Evolutionary conservation across 2,113 vertebrate species (phyloP).

Genomic region (Oxyura jamaicensis): DNA sequence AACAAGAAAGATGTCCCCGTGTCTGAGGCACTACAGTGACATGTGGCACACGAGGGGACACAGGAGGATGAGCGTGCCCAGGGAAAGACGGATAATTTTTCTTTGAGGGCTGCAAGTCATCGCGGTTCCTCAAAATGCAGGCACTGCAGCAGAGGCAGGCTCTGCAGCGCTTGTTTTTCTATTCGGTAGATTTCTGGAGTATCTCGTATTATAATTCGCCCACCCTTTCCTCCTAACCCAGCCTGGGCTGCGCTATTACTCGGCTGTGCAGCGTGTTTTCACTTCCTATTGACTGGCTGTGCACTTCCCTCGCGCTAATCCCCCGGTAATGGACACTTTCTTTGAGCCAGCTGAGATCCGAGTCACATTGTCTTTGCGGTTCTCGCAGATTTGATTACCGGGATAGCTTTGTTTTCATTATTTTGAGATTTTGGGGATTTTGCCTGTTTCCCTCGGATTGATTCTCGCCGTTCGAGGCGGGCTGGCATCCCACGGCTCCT

Average conservation of each 20-base stretch:
- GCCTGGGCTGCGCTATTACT: background rate
- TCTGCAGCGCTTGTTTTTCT: background rate
- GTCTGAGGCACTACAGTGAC: background rate
- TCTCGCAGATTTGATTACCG: conserved; percentile 77
- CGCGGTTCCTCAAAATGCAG: background rate
- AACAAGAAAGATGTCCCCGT: background rate
- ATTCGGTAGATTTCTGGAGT: background rate
- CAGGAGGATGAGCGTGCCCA: accelerated
- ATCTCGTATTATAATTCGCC: background rate
- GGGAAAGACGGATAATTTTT: background rate
- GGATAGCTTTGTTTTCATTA: conserved; percentile 81
- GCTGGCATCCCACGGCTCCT: conserved; percentile 56
- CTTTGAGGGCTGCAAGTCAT: background rate
- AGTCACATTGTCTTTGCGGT: conserved; percentile 73
- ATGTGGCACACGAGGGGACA: accelerated
- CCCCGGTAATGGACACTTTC: conserved; percentile 79
- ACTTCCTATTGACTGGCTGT: conserved; percentile 69
- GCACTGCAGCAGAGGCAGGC: background rate
- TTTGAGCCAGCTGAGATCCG: conserved; percentile 76
- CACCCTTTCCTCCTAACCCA: conserved; percentile 13
- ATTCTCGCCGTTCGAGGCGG: conserved; percentile 49
- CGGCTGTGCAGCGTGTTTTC: conserved; percentile 38
- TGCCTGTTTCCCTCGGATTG: conserved; percentile 71
- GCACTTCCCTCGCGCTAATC: conserved; percentile 75
- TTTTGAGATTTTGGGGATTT: conserved; percentile 81